phyloP scores from a whole-genome alignment of 1,140 invertebrate genomes.

The Matsumurasca onukii region DNA sequence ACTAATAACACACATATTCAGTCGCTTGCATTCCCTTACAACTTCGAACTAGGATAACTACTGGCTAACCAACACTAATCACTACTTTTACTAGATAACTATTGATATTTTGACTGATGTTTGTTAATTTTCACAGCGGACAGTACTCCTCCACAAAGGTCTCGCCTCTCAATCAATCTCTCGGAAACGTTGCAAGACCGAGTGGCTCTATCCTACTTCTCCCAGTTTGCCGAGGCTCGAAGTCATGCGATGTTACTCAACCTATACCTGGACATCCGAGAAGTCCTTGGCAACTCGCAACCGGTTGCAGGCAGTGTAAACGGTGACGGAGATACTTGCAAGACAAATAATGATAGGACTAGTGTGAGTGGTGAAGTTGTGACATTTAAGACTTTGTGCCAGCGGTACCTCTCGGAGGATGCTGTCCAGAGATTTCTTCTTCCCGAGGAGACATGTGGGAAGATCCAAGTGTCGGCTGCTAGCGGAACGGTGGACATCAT shows the following conservation, averaged over 20 bases:
- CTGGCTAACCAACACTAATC: not conserved
- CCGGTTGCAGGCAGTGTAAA: not conserved
- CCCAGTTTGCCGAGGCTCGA: conserved; percentile 35
- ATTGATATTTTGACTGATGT: not conserved
- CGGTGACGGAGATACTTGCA: not conserved
- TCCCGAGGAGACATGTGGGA: conserved; percentile 27
- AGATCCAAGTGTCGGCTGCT: not conserved
- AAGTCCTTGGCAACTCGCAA: not conserved
- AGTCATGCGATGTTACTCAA: conserved; percentile 28
- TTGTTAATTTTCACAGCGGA: conserved; percentile 27
- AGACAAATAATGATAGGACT: not conserved
- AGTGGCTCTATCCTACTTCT: conserved; percentile 33
- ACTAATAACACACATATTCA: no score
- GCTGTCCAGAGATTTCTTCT: conserved; percentile 13
- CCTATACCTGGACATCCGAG: conserved; percentile 32
- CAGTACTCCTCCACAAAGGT: conserved; percentile 24
- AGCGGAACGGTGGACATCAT: not conserved
- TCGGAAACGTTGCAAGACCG: conserved; percentile 34
- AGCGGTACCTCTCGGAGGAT: conserved; percentile 29
- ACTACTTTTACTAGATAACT: not conserved
- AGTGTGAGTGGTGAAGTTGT: conserved; percentile 13
- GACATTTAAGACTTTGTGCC: conserved; percentile 19
- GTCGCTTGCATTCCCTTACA: not conserved
- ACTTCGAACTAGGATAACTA: not conserved
- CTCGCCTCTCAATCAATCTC: conserved; percentile 31